Evolutionary conservation across 2,797 vertebrate species (phyloP).

Genomic region (Brotula barbata): DNA sequence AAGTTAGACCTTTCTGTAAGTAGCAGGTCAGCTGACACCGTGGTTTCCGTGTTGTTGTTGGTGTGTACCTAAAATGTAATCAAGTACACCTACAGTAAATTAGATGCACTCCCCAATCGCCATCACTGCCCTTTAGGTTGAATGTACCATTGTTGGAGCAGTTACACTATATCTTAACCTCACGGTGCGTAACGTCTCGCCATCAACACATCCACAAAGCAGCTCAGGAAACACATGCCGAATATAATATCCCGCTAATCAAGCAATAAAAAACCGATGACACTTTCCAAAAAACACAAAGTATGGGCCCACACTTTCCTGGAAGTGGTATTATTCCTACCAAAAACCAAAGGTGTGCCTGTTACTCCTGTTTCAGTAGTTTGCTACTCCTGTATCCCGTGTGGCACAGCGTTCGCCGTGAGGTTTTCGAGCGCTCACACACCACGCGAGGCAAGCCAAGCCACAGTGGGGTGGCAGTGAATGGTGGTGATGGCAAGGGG

Average conservation of each 20-base stretch:
- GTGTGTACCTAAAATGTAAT: neutral
- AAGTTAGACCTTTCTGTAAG: no score
- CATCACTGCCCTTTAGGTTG: neutral
- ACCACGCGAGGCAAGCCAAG: constrained; percentile 21
- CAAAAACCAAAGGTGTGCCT: constrained; percentile 33
- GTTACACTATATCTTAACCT: constrained; percentile 11
- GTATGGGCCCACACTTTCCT: constrained; percentile 23
- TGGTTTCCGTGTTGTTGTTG: neutral
- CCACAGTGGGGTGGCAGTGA: constrained; percentile 43
- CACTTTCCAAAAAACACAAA: constrained; percentile 25
- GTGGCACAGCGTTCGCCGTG: constrained; percentile 26
- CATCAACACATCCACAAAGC: constrained; percentile 17
- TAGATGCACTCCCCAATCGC: neutral
- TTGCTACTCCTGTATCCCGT: constrained; percentile 18
- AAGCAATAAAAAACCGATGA: constrained; percentile 21
- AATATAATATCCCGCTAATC: constrained; percentile 22
- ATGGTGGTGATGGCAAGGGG: constrained; percentile 37
- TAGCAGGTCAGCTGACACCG: no score
- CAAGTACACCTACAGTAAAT: neutral
- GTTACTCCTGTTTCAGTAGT: constrained; percentile 18
- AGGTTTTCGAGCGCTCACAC: constrained; percentile 31
- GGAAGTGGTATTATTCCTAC: constrained; percentile 29
- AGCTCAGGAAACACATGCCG: constrained; percentile 20
- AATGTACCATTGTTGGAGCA: constrained; percentile 7
- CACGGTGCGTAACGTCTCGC: neutral